phyloP scores from a whole-genome alignment of 2,888 invertebrate species.

The Drosophila ustulata region DNA sequence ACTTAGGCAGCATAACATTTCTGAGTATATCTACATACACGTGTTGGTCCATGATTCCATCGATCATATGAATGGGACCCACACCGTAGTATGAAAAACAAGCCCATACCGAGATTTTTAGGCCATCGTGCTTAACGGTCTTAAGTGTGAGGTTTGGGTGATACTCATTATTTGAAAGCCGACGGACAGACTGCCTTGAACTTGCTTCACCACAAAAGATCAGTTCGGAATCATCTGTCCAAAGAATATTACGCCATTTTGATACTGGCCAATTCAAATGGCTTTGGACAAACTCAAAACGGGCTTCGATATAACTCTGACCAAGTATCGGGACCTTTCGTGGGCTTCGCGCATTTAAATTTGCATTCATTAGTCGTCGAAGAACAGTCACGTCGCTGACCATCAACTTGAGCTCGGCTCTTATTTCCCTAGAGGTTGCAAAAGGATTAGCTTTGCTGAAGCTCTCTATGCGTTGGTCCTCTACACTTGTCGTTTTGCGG shows the following conservation, averaged over 20 bases:
- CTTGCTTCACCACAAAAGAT: conserved; percentile 6
- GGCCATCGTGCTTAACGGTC: conserved; percentile 50
- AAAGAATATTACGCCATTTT: conserved; percentile 12
- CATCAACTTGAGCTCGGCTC: neutral
- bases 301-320: neutral
- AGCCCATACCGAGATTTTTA: conserved; percentile 44
- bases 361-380: too few relatives aligned
- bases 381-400: neutral
- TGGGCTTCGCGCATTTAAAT: neutral
- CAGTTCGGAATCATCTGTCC: conserved; percentile 11
- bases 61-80: conserved; percentile 43
- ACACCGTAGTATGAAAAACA: conserved; percentile 47
- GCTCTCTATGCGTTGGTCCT: neutral
- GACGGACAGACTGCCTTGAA: conserved; percentile 1
- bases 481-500: too few relatives aligned
- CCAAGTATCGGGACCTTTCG: neutral
- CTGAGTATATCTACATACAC: neutral
- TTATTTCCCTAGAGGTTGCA: neutral
- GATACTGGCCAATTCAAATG: conserved; percentile 7
- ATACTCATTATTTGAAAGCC: conserved; percentile 32
- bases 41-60: conserved; percentile 44
- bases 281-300: neutral
- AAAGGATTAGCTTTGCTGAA: neutral
- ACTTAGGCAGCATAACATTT: neutral
- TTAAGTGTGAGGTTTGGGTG: conserved; percentile 35